phyloP scores from a whole-genome alignment of 2,113 vertebrate genomes.

The Bos taurus region DNA sequence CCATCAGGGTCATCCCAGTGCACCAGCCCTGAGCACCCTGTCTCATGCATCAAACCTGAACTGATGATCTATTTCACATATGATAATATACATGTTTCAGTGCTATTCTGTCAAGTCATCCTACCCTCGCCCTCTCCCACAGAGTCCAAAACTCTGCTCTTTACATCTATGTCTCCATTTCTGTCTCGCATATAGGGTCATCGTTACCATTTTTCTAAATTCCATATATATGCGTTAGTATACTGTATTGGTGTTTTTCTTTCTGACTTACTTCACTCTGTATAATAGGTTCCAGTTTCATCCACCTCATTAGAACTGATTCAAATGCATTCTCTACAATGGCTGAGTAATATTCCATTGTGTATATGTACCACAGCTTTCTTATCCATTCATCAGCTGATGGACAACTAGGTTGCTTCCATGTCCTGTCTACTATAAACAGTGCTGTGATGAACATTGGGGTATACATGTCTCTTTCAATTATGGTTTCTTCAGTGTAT shows the following conservation, averaged over 20 bases:
- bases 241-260: background rate
- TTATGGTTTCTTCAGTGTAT: background rate
- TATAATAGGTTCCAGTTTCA: background rate
- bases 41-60: background rate
- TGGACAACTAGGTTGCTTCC: background rate
- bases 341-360: background rate
- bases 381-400: background rate
- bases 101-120: background rate
- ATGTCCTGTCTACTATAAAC: background rate
- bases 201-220: background rate
- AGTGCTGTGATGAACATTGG: background rate
- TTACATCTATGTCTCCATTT: background rate
- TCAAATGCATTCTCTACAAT: background rate
- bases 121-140: background rate
- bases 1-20: background rate
- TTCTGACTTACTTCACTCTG: background rate
- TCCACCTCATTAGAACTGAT: background rate
- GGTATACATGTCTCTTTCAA: background rate
- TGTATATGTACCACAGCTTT: background rate
- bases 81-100: background rate
- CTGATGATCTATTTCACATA: background rate
- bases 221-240: background rate
- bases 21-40: background rate
- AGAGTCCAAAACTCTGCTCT: background rate
- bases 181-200: background rate